These are phyloP conservation scores for Sabatieria punctata DNA, from an alignment of 2,888 invertebrate species.

Conservation along the genomic window DNA sequence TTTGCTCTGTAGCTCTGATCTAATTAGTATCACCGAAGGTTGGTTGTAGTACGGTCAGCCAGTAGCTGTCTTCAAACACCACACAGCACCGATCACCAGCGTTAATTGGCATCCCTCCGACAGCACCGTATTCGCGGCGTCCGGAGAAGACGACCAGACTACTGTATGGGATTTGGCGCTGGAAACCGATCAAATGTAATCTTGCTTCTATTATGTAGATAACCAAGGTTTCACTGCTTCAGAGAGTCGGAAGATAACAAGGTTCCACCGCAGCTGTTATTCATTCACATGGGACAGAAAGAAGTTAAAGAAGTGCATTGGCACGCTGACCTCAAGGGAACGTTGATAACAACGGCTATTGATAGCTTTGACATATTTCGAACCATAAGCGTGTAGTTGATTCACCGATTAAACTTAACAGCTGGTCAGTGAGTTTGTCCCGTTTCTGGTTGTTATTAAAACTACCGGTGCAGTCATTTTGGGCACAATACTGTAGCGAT, in stretches of 20 bases:
- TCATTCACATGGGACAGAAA: slow-evolving; percentile 91
- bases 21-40: slow-evolving; percentile 4
- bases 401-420: too few relatives aligned
- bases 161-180: slow-evolving; percentile 90
- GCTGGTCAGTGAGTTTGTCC: too few relatives aligned
- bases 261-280: slow-evolving; percentile 81
- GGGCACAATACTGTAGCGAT: too few relatives aligned
- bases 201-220: neutral
- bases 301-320: slow-evolving; percentile 97
- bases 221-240: neutral
- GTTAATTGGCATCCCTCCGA: slow-evolving; percentile 93
- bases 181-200: slow-evolving; percentile 52
- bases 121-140: slow-evolving; percentile 76
- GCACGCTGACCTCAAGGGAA: slow-evolving; percentile 87
- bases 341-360: slow-evolving; percentile 77
- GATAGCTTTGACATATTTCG: slow-evolving; percentile 92
- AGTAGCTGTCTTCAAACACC: slow-evolving; percentile 85
- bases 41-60: slow-evolving; percentile 44
- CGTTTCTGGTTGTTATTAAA: too few relatives aligned
- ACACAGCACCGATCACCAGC: slow-evolving; percentile 75
- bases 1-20: neutral
- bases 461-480: too few relatives aligned
- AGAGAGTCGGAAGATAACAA: slow-evolving; percentile 36
- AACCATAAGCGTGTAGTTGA: slow-evolving; percentile 92
- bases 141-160: slow-evolving; percentile 82